These are phyloP conservation scores for Cacatua alba DNA, from an alignment of 2,113 vertebrate species.

Conservation along the genomic window DNA sequence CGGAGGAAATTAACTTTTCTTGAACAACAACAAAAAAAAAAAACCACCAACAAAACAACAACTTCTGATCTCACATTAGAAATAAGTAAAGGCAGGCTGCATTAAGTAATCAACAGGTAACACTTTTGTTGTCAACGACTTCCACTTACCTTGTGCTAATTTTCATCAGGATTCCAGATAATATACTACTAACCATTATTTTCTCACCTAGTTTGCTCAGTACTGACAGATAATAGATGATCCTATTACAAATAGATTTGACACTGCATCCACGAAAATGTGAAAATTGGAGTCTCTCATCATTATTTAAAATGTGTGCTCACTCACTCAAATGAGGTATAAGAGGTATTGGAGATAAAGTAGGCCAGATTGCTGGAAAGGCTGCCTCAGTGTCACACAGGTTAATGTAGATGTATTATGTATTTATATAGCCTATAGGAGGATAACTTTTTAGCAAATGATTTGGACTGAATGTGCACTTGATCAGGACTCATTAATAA, in stretches of 20 bases:
- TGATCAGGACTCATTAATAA: slow-evolving; percentile 63
- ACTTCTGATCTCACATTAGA: not conserved
- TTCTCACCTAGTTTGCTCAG: slow-evolving; percentile 71
- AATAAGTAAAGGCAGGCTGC: slow-evolving; percentile 1
- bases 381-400: slow-evolving; percentile 53
- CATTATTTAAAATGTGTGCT: slow-evolving; percentile 62
- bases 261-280: slow-evolving; percentile 54
- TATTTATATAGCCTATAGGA: slow-evolving; percentile 66
- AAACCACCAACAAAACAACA: too few species aligned
- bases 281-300: slow-evolving; percentile 58
- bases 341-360: slow-evolving; percentile 68
- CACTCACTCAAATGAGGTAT: slow-evolving; percentile 28
- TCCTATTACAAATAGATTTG: slow-evolving; percentile 73
- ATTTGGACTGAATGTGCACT: slow-evolving; percentile 56
- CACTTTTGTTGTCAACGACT: slow-evolving; percentile 18
- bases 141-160: slow-evolving; percentile 41
- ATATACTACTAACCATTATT: slow-evolving; percentile 65
- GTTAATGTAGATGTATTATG: slow-evolving; percentile 70
- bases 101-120: slow-evolving; percentile 36
- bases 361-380: slow-evolving; percentile 54
- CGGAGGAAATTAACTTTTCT: not conserved
- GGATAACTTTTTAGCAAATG: slow-evolving; percentile 51
- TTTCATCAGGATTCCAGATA: slow-evolving; percentile 47
- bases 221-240: slow-evolving; percentile 72
- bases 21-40: not conserved